These are phyloP conservation scores for Microplitis manilae DNA, from an alignment of 2,888 invertebrate genomes.

Conservation along the genomic window DNA sequence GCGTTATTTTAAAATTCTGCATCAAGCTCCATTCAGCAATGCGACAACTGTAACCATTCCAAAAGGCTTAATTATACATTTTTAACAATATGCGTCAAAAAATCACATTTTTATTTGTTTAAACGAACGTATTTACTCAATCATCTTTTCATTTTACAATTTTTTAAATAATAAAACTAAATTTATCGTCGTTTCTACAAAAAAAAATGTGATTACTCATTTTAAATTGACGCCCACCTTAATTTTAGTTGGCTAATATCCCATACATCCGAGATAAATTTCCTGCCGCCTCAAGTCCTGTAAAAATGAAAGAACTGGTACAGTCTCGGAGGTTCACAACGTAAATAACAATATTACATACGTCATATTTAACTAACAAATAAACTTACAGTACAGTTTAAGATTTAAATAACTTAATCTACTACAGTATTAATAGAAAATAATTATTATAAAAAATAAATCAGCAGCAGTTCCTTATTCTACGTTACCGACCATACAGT, in stretches of 20 bases:
- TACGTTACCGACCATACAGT: slow-evolving; percentile 45
- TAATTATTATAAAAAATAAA: neutral
- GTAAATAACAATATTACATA: neutral
- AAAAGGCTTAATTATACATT: slow-evolving; percentile 51
- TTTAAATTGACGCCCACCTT: slow-evolving; percentile 62
- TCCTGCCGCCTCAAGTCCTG: slow-evolving; percentile 34
- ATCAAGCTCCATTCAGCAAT: slow-evolving; percentile 54
- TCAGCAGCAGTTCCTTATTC: neutral
- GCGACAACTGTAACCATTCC: slow-evolving; percentile 59
- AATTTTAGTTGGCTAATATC: slow-evolving; percentile 40
- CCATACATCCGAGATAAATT: slow-evolving; percentile 50
- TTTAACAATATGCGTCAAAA: slow-evolving; percentile 52
- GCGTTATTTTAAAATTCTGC: slow-evolving; percentile 2
- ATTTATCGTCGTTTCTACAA: slow-evolving; percentile 42
- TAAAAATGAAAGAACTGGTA: slow-evolving; percentile 22
- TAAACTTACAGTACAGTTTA: neutral
- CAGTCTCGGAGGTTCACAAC: slow-evolving; percentile 3
- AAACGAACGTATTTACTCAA: slow-evolving; percentile 21
- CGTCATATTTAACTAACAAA: neutral
- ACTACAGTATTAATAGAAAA: neutral
- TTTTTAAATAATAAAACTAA: neutral
- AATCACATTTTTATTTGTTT: slow-evolving; percentile 27
- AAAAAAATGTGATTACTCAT: slow-evolving; percentile 48
- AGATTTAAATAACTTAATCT: neutral
- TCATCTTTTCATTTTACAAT: neutral